Evolutionary conservation across 2,888 invertebrate genomes (phyloP), one percentile per base, ranked within the genome.

Genomic region (Hemithea aestivaria): DNA sequence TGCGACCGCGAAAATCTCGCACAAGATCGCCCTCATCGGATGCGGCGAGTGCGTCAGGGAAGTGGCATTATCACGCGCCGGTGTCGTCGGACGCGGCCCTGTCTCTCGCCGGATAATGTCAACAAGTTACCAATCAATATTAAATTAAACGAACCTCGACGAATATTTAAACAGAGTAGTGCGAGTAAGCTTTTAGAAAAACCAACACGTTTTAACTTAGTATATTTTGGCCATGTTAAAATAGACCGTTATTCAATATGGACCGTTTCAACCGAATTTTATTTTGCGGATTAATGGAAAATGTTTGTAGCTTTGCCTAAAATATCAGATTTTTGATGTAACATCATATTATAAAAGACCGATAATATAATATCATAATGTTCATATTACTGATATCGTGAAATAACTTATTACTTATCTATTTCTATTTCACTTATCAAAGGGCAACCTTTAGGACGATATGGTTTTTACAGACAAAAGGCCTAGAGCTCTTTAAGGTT

Each of bases 1-100:
- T 67, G 62, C 77, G 84, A 83, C 85, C 85, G 83, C 81, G 79
- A 83, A 81, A 75, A 78, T 71, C 61, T 63, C 59, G 68, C 53
- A 62, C 62, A 62, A 58, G 63, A 62, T 58, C 56, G 55, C 52
- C 56, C 53, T 58, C 64, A 56, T 68, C 62, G 63, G 73, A 74
- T 75, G 68, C 59, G 59, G 65, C 62, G 58, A 66, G 62, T 55
- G 56, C 61, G 66, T 75, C 72, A 59, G 78, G 84, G 83, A 84
- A 84, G 77, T 79, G 66, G 59, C 60, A 67, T 75, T 71, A 66
- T 66, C 54, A 62, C 65, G 50, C 55, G 42, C 66, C 62, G 57
- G 60, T 73, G 66, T 61, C 67, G 67, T 73, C 69, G 62, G 43
- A 59, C 62, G 31, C 26, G 60, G 48, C 16, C 57, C 53, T 53